Evolutionary conservation across 2,797 vertebrate species (phyloP).

Genomic region (Micrastur ruficollis): DNA sequence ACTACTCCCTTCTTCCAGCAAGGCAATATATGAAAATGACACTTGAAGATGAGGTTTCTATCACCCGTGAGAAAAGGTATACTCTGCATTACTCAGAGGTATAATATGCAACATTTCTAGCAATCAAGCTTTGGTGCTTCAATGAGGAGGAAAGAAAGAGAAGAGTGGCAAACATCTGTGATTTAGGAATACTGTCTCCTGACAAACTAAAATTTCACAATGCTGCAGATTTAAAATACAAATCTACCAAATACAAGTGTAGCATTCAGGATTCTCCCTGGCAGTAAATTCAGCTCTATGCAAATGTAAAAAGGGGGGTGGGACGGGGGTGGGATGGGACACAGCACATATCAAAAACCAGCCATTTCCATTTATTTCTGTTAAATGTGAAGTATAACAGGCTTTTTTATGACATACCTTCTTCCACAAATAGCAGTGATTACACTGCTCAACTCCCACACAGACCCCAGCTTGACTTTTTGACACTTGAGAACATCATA

Average conservation of each 20-base stretch:
- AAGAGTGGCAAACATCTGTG: background rate
- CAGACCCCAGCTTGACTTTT: background rate
- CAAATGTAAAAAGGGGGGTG: background rate
- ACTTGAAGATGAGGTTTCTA: background rate
- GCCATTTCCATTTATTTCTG: background rate
- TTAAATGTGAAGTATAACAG: background rate
- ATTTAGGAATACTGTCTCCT: background rate
- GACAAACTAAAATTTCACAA: background rate
- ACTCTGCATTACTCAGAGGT: background rate
- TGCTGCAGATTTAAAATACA: background rate
- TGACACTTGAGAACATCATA: background rate
- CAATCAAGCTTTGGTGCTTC: background rate
- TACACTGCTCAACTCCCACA: background rate
- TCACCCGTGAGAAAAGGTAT: background rate
- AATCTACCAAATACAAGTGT: background rate
- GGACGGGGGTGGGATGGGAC: background rate
- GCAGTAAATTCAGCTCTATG: background rate
- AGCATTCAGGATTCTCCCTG: background rate
- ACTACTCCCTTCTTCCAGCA: background rate
- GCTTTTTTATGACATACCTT: background rate
- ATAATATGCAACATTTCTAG: background rate
- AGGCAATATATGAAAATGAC: background rate
- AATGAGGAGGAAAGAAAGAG: background rate
- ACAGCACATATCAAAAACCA: background rate
- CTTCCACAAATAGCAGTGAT: conserved; percentile 14